Percentiles rank a stretch among this genome's conserved stretches.
These are phyloP conservation scores for Macropodus opercularis DNA, from an alignment of 2,797 vertebrate species.

Conservation along the genomic window DNA sequence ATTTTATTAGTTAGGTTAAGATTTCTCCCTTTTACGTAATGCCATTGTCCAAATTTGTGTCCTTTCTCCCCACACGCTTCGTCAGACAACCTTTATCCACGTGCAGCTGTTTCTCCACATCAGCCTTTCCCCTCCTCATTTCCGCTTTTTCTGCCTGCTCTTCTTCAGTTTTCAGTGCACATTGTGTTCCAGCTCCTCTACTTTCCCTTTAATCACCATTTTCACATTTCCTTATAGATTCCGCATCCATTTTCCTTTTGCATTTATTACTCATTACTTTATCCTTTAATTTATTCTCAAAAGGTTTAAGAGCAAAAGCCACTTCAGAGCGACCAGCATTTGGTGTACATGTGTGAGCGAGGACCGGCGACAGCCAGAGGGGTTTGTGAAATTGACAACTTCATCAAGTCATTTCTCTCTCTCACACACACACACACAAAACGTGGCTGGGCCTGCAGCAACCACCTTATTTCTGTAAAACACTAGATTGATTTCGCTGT, in stretches of 20 bases:
- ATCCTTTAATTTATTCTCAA: conserved; percentile 5
- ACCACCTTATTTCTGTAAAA: conserved; percentile 63
- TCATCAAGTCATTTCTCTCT: conserved; percentile 24
- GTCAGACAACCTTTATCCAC: neutral
- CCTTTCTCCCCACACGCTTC: neutral
- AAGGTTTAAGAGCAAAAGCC: conserved; percentile 10
- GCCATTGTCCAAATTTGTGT: neutral
- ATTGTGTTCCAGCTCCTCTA: neutral
- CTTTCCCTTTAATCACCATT: neutral
- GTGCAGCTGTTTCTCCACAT: neutral
- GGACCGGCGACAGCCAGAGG: conserved; percentile 25
- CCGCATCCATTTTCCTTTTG: neutral
- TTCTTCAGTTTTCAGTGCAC: neutral
- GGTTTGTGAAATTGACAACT: conserved; percentile 20
- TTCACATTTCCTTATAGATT: neutral
- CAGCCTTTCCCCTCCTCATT: neutral
- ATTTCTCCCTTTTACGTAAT: neutral
- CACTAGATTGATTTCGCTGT: conserved; percentile 45
- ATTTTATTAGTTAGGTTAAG: conserved; percentile 5
- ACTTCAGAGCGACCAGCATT: conserved; percentile 18
- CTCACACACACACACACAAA: conserved; percentile 2
- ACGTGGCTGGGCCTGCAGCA: conserved; percentile 65
- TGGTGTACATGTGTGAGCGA: neutral
- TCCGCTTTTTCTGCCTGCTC: neutral
- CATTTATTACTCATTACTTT: neutral